Conservation (phyloP, 2,888 invertebrate species). For the Acrobasis consociella region DNA sequence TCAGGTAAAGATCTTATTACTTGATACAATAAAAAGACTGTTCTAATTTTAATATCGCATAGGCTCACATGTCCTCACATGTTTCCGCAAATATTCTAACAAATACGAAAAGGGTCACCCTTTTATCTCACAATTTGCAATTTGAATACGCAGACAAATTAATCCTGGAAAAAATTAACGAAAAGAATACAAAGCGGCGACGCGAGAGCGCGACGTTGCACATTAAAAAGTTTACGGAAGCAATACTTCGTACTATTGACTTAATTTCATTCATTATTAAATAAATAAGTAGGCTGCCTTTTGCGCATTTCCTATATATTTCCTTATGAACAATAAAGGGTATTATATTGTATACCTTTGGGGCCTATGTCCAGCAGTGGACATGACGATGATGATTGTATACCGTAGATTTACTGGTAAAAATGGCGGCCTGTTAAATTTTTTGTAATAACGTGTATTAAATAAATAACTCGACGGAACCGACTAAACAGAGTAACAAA, state of each 20-base stretch:
- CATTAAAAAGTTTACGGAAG: background rate
- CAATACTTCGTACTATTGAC: background rate
- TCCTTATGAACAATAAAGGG: too few species aligned
- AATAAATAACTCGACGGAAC: too few species aligned
- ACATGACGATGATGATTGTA: too few species aligned
- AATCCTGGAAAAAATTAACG: constrained; percentile 73
- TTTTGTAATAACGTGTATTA: too few species aligned
- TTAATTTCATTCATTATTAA: too few species aligned
- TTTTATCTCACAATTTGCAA: constrained; percentile 76
- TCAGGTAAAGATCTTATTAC: background rate
- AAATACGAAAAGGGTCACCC: constrained; percentile 61
- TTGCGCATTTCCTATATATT: too few species aligned
- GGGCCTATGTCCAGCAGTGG: too few species aligned
- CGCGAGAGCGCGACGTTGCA: constrained; percentile 45
- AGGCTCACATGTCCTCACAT: constrained; percentile 18
- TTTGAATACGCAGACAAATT: constrained; percentile 81
- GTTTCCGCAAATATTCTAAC: constrained; percentile 38
- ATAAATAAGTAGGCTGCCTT: too few species aligned
- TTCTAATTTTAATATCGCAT: constrained; percentile 2
- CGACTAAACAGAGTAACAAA: too few species aligned
- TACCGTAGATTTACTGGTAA: too few species aligned
- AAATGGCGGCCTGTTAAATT: too few species aligned
- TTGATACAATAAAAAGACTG: background rate
- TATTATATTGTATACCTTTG: too few species aligned
- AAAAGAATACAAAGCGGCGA: constrained; percentile 65